Evolutionary conservation across 2,888 invertebrate genomes (phyloP).

Genomic region (Harpagoxenus sublaevis): DNA sequence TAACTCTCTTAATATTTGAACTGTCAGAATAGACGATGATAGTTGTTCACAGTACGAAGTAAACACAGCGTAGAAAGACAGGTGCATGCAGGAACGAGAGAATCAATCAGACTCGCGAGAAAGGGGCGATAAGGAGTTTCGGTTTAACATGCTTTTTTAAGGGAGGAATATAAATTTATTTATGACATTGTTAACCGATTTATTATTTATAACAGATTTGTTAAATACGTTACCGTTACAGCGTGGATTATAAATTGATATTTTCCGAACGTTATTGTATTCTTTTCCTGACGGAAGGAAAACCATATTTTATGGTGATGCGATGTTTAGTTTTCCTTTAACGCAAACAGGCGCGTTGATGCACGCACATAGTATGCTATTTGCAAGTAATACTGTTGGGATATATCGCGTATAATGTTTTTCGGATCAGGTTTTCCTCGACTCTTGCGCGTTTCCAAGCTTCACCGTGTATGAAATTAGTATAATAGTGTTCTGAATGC

Average conservation of each 20-base stretch:
- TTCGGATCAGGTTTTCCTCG: not conserved
- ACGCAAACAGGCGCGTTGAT: not conserved
- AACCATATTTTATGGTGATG: not conserved
- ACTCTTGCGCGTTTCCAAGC: not conserved
- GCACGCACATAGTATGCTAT: not conserved
- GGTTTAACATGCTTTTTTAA: not conserved
- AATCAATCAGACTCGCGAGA: not conserved
- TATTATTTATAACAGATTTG: not conserved
- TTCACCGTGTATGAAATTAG: not conserved
- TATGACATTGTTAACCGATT: not conserved
- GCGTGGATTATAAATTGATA: not conserved
- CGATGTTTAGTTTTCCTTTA: conserved; percentile 8
- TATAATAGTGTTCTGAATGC: conserved; percentile 1
- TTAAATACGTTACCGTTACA: not conserved
- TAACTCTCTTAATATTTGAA: conserved; percentile 17
- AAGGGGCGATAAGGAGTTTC: not conserved
- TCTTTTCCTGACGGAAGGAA: not conserved
- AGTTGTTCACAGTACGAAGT: not conserved
- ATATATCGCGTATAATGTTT: not conserved
- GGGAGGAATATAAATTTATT: not conserved
- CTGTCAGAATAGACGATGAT: not conserved
- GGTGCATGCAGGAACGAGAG: not conserved
- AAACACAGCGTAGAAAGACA: conserved; percentile 8
- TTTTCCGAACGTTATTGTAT: not conserved
- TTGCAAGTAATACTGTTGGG: not conserved